Evolutionary conservation across 1,140 invertebrate genomes (phyloP).

Genomic region (Eupeodes corollae): DNA sequence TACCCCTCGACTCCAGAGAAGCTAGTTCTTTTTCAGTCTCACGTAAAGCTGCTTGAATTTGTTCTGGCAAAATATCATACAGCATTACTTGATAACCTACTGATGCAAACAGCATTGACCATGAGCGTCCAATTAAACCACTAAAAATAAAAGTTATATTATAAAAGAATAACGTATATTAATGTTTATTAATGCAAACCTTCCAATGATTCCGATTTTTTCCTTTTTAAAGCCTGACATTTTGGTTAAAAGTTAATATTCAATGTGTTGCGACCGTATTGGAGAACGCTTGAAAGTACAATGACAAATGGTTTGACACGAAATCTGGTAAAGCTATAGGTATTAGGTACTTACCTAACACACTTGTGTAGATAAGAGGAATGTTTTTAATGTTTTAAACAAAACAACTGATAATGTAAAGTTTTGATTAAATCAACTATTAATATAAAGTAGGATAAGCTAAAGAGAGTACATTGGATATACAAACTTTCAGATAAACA

Average conservation of each 20-base stretch:
- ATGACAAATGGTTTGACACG: no score
- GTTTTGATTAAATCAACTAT: no score
- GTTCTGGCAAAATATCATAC: conserved; percentile 68
- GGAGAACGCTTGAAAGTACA: no score
- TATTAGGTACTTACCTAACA: no score
- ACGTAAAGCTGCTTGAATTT: conserved; percentile 59
- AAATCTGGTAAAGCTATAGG: no score
- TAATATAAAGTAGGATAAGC: no score
- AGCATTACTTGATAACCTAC: conserved; percentile 77
- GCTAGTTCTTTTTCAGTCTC: conserved; percentile 65
- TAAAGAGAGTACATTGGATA: no score
- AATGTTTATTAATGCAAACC: conserved; percentile 36
- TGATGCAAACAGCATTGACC: conserved; percentile 92
- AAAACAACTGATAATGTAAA: no score
- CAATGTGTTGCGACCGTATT: conserved; percentile 11
- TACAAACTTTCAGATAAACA: no score
- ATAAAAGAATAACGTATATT: background rate
- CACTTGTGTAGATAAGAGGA: no score
- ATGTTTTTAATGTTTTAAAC: no score
- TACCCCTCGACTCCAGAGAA: conserved; percentile 53
- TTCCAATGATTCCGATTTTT: conserved; percentile 57
- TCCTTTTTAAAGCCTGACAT: conserved; percentile 24
- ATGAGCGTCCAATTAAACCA: conserved; percentile 86
- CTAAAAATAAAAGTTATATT: conserved; percentile 39
- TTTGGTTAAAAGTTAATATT: conserved; percentile 5